Base-by-base conservation (phyloP, 2,113 vertebrate species). In the Shinisaurus crocodilurus region DNA sequence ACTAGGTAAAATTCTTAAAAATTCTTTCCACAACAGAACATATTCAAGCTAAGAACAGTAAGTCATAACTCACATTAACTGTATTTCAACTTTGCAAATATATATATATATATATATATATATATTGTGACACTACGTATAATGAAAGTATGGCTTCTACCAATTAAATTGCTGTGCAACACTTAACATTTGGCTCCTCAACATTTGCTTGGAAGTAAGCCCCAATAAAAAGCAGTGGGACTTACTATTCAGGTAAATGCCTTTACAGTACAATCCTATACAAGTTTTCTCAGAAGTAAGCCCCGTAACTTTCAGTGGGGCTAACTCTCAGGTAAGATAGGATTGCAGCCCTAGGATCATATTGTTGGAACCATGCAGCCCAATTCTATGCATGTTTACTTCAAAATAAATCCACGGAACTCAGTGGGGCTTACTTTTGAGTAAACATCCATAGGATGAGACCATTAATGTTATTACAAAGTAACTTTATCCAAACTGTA, bases 1-100 rank as follows among this genome's bases (percentile, higher is more conserved):
- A n/a, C 32, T 84, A 83, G 92, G 45, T 65, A 12, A 91, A 80
- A 57, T 87, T 27, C n/a, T 43, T 2, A 74, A 60, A 80, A 90
- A 70, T n/a, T 37, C 7, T 57, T 90, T 86, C 2, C 0, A 34
- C 85, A 65, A 27, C 37, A 69, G 43, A 1, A 92, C 90, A 92
- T 87, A 60, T 90, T 93, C 40, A 82, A 69, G 70, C 20, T 74
- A 83, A 88, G 15, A 43, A 50, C 34, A 20, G 18, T 77, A 65
- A 92, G 93, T 91, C 1, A 23, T 85, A 89, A 90, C 79, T 8
- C 82, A 13, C 75, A 70, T 63, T 32, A 43, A 34, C 45, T 90
- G n/a, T 90, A 90, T 91, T 92, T n/a, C 32, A 87, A 83, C 60
- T 81, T 89, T 85, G 29, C 3, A 90, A 27, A 88, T 60, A 57